Percentiles rank a stretch among this genome's conserved stretches.
These are phyloP conservation scores for Camelus dromedarius DNA, from an alignment of 2,113 vertebrate genomes.

Conservation along the genomic window DNA sequence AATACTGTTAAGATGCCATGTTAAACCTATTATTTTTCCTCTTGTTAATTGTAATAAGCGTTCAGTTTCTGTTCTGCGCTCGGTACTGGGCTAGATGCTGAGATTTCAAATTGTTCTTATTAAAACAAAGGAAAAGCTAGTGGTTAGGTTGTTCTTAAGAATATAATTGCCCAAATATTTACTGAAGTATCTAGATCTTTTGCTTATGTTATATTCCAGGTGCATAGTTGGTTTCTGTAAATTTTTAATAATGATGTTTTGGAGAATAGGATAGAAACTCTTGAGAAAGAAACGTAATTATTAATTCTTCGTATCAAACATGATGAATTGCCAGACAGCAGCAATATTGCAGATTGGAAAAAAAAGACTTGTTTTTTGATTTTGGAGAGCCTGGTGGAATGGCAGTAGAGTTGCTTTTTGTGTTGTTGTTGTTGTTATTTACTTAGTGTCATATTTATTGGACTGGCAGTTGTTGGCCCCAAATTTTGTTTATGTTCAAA, in stretches of 20 bases:
- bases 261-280: neutral
- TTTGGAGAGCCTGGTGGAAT: neutral
- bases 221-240: neutral
- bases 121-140: conserved; percentile 37
- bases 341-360: neutral
- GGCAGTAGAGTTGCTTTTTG: neutral
- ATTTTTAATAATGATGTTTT: conserved; percentile 35
- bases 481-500: conserved; percentile 59
- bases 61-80: conserved; percentile 52
- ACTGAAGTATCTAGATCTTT: neutral
- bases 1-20: conserved; percentile 5
- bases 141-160: conserved; percentile 26
- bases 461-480: neutral
- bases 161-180: conserved; percentile 13
- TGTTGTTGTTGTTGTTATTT: neutral
- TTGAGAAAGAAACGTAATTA: neutral
- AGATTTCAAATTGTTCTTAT: conserved; percentile 62
- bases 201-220: neutral
- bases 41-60: conserved; percentile 42
- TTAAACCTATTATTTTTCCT: neutral
- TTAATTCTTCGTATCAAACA: neutral
- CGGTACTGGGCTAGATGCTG: neutral
- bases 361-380: neutral
- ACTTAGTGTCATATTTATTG: conserved; percentile 36
- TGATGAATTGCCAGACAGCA: neutral